These are phyloP conservation scores for Sinella curviseta DNA, from an alignment of 1,140 invertebrate species.

Conservation along the genomic window DNA sequence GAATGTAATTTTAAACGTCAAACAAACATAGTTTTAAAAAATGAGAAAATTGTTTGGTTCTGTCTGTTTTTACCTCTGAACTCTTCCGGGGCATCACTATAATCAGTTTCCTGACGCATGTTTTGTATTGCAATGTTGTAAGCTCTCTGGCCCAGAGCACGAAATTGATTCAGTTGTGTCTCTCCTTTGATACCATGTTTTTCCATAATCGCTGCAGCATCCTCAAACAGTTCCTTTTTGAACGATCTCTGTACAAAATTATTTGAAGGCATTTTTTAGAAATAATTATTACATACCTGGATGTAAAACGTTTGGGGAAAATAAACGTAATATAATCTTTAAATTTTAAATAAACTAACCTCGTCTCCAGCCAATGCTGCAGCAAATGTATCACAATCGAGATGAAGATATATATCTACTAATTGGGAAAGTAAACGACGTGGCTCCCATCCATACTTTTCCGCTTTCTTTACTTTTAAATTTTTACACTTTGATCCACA, in stretches of 20 bases:
- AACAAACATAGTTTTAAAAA: not conserved
- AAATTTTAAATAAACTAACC: conserved; percentile 56
- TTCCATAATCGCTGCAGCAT: conserved; percentile 78
- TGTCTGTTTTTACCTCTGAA: conserved; percentile 67
- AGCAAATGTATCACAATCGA: conserved; percentile 88
- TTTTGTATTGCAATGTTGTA: conserved; percentile 73
- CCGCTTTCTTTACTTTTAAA: conserved; percentile 91
- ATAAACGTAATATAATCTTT: not conserved
- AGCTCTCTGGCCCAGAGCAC: conserved; percentile 75
- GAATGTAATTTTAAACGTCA: not conserved
- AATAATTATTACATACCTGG: not conserved
- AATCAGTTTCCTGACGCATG: conserved; percentile 83
- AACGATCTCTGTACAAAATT: conserved; percentile 81
- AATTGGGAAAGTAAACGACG: conserved; percentile 83
- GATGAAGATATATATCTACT: conserved; percentile 94
- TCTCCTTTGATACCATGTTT: conserved; percentile 79
- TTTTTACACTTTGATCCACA: conserved; percentile 96
- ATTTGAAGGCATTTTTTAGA: conserved; percentile 29
- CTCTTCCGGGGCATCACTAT: conserved; percentile 93
- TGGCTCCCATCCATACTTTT: conserved; percentile 96
- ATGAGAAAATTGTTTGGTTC: not conserved
- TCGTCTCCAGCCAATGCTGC: conserved; percentile 86
- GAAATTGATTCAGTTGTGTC: conserved; percentile 80
- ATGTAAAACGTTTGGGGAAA: not conserved
- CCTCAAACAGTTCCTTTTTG: conserved; percentile 84